Evolutionary conservation across 2,888 invertebrate species (phyloP).

Genomic region (Macrophya alboannulata): DNA sequence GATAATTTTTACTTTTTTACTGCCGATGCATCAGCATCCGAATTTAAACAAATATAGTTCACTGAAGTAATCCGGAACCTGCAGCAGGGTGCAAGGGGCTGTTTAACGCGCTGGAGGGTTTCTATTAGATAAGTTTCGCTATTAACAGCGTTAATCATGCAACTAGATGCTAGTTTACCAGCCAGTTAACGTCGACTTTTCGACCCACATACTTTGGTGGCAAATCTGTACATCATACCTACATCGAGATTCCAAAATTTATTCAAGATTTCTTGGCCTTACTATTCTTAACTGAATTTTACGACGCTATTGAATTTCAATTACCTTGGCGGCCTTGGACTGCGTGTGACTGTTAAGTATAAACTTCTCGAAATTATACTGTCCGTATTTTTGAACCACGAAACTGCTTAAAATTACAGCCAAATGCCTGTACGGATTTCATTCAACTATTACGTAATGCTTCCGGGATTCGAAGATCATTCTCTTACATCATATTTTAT

Average conservation of each 20-base stretch:
- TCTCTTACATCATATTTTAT: not conserved
- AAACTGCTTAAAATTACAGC: not conserved
- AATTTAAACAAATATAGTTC: not conserved
- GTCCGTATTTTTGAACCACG: not conserved
- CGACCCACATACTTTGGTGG: not conserved
- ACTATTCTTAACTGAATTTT: not conserved
- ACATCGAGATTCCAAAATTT: not conserved
- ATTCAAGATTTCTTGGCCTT: not conserved
- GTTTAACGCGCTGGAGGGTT: not conserved
- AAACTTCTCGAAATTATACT: not conserved
- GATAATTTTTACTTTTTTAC: not conserved
- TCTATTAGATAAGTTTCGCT: not conserved
- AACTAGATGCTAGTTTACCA: slow-evolving; percentile 2
- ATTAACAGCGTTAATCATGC: not conserved
- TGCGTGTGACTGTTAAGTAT: not conserved
- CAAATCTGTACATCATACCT: not conserved
- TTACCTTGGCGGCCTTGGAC: not conserved
- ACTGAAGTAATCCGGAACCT: not conserved
- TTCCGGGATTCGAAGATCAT: not conserved
- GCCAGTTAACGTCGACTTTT: not conserved
- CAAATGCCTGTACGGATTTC: not conserved
- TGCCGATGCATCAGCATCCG: not conserved
- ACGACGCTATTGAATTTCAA: slow-evolving; percentile 8
- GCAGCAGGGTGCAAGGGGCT: not conserved
- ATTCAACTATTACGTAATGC: not conserved